These are phyloP conservation scores for Ascidia mentula DNA, from an alignment of 23 tunicate genomes.

Conservation along the genomic window DNA sequence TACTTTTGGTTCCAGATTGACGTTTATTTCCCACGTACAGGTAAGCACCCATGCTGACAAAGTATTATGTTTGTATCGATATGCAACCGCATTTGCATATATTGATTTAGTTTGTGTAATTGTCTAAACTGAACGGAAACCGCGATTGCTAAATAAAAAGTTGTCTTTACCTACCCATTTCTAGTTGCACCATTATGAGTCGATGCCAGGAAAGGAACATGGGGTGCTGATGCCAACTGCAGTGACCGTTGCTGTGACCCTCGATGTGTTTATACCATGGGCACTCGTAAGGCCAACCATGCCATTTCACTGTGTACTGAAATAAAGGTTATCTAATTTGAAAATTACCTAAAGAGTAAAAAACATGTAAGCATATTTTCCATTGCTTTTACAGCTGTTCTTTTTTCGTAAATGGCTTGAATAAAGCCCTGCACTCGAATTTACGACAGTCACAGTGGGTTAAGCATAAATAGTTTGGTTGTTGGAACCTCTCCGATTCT, in stretches of 20 bases:
- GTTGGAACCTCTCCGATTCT: too few relatives aligned
- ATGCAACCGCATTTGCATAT: too few relatives aligned
- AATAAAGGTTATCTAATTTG: neutral
- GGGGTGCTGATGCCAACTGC: conserved; percentile 71
- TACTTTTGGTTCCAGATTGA: neutral
- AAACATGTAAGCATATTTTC: too few relatives aligned
- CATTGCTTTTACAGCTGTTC: too few relatives aligned
- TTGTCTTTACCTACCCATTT: conserved; percentile 30
- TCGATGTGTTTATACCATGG: conserved; percentile 43
- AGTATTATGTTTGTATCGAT: too few relatives aligned
- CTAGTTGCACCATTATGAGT: conserved; percentile 39
- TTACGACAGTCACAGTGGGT: too few relatives aligned
- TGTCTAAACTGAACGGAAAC: neutral
- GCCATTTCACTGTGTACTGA: conserved; percentile 57
- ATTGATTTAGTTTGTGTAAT: neutral
- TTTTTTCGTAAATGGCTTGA: too few relatives aligned
- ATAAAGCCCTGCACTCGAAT: too few relatives aligned
- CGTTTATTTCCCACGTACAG: neutral
- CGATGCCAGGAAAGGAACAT: conserved; percentile 68
- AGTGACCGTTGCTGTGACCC: conserved; percentile 39
- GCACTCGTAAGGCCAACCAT: conserved; percentile 64
- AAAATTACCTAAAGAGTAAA: too few relatives aligned
- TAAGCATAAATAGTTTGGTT: too few relatives aligned
- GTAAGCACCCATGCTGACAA: too few relatives aligned
- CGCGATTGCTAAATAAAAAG: too few relatives aligned